Evolutionary conservation across 2,797 vertebrate genomes (phyloP).

Genomic region (Chaenodraco wilsoni): DNA sequence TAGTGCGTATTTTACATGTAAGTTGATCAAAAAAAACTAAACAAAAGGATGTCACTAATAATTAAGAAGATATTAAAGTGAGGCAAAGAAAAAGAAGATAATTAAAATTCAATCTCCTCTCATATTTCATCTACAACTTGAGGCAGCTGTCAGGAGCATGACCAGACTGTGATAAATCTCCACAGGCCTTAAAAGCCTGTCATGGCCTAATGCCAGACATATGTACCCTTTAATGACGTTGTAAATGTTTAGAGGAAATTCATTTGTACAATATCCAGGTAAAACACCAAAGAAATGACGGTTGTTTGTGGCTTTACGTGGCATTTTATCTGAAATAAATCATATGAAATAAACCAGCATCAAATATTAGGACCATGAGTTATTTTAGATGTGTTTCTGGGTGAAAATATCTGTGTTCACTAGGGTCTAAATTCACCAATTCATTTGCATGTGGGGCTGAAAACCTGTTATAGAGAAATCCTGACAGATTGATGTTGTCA

Average conservation of each 20-base stretch:
- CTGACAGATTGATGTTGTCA: conserved; percentile 80
- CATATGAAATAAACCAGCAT: not conserved
- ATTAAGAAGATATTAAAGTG: not conserved
- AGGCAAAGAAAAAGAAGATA: not conserved
- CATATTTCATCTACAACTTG: not conserved
- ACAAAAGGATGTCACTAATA: not conserved
- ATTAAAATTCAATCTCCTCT: not conserved
- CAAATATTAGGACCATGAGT: not conserved
- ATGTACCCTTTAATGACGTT: not conserved
- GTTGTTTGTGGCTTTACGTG: not conserved
- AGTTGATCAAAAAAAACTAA: not conserved
- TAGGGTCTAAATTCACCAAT: conserved; percentile 11
- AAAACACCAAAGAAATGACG: not conserved
- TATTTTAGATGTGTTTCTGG: conserved; percentile 15
- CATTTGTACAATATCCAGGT: not conserved
- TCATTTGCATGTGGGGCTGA: conserved; percentile 49
- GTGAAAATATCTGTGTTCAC: conserved; percentile 18
- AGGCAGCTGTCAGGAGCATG: not conserved
- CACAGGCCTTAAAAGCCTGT: not conserved
- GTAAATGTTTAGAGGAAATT: not conserved
- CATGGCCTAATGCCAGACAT: not conserved
- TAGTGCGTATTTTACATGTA: not conserved
- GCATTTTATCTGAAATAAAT: not conserved
- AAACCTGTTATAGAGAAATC: conserved; percentile 61
- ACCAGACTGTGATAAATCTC: not conserved